Evolutionary conservation across 1,140 invertebrate species (phyloP).

Genomic region (Neoseiulus cucumeris): DNA sequence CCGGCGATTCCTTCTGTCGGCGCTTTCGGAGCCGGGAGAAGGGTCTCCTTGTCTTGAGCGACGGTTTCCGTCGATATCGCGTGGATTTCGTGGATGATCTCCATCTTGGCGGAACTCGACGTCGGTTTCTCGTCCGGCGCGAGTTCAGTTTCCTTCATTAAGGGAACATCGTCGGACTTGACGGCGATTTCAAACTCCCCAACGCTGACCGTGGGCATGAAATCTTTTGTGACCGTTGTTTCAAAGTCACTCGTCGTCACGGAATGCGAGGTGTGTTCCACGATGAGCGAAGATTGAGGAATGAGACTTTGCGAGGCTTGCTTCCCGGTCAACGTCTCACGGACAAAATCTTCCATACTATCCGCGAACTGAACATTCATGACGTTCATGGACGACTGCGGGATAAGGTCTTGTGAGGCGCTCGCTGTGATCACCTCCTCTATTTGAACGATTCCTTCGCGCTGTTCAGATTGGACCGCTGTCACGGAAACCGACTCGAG

Average conservation of each 20-base stretch:
- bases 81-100: slow-evolving; percentile 5
- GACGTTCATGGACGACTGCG: background rate
- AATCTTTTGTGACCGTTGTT: background rate
- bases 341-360: background rate
- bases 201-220: background rate
- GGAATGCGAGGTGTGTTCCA: background rate
- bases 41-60: slow-evolving; percentile 17
- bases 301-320: background rate
- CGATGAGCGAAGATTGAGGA: background rate
- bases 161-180: background rate
- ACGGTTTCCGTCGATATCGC: slow-evolving; percentile 11
- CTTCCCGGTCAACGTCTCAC: background rate
- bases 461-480: background rate
- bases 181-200: background rate
- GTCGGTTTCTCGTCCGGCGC: background rate
- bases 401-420: background rate
- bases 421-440: background rate
- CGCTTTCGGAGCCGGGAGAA: slow-evolving; percentile 8
- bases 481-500: slow-evolving; percentile 2
- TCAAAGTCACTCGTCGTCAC: background rate
- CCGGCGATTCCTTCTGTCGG: slow-evolving; percentile 10
- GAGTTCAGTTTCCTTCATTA: background rate
- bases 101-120: background rate
- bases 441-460: background rate
- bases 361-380: background rate